Evolutionary conservation across 2,888 invertebrate species (phyloP).

Genomic region (Ariolimax columbianus): DNA sequence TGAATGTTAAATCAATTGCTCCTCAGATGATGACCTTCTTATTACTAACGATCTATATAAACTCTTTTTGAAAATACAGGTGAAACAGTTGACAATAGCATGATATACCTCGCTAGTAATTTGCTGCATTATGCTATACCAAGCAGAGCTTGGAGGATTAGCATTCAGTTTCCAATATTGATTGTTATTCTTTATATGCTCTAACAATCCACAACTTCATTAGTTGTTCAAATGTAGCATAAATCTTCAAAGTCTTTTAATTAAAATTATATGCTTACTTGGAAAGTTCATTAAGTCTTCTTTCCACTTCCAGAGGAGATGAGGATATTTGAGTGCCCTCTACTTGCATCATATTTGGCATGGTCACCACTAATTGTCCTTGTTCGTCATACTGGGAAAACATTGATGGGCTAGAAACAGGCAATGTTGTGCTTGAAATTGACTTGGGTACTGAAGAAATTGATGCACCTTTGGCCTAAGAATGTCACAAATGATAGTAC

Average conservation of each 20-base stretch:
- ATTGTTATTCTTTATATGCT: no score
- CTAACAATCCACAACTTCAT: no score
- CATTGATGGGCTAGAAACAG: slow-evolving; percentile 75
- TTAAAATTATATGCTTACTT: slow-evolving; percentile 59
- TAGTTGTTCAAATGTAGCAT: neutral
- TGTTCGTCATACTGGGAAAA: slow-evolving; percentile 74
- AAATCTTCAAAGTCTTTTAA: neutral
- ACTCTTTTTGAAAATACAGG: no score
- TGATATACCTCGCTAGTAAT: no score
- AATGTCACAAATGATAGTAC: neutral
- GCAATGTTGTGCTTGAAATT: slow-evolving; percentile 75
- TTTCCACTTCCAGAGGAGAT: slow-evolving; percentile 71
- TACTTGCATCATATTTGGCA: slow-evolving; percentile 38
- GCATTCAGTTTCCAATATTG: no score
- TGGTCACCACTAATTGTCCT: slow-evolving; percentile 43
- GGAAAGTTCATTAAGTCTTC: slow-evolving; percentile 72
- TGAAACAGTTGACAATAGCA: no score
- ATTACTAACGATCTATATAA: no score
- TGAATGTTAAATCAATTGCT: no score
- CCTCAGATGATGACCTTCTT: no score
- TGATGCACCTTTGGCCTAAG: slow-evolving; percentile 63
- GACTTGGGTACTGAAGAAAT: slow-evolving; percentile 75
- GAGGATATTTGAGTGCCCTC: slow-evolving; percentile 41
- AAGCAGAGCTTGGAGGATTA: no score
- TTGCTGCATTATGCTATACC: no score